These are phyloP conservation scores for Mus spretus DNA, from an alignment of 2,797 vertebrate genomes.

Conservation along the genomic window DNA sequence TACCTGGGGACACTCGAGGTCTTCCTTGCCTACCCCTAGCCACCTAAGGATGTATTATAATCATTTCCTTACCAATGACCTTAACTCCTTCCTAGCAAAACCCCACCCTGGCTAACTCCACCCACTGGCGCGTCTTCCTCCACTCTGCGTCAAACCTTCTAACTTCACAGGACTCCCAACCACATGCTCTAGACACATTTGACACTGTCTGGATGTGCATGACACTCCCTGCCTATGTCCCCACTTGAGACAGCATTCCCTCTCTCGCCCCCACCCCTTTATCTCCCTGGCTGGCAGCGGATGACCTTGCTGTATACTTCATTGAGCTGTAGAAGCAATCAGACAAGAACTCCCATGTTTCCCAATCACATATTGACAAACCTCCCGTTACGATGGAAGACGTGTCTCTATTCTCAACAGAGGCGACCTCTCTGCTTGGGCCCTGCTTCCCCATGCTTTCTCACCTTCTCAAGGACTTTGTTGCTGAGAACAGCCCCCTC, in stretches of 20 bases:
- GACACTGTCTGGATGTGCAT: neutral
- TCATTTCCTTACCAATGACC: neutral
- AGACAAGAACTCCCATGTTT: slow-evolving; percentile 65
- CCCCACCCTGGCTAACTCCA: neutral
- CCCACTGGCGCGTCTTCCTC: neutral
- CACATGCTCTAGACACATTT: neutral
- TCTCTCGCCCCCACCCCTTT: neutral
- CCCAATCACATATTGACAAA: slow-evolving; percentile 70
- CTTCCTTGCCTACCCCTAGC: neutral
- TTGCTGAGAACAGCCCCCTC: slow-evolving; percentile 66
- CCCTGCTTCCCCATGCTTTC: neutral
- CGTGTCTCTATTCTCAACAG: slow-evolving; percentile 66
- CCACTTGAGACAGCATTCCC: neutral
- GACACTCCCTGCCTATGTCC: neutral
- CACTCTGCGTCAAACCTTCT: neutral
- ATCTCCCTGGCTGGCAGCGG: neutral
- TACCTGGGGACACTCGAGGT: neutral
- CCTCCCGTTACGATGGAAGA: slow-evolving; percentile 53
- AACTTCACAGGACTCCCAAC: neutral
- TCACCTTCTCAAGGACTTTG: slow-evolving; percentile 79
- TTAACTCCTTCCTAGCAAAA: neutral
- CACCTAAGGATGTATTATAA: neutral
- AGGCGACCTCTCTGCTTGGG: neutral
- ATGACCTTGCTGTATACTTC: slow-evolving; percentile 72
- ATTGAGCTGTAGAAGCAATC: slow-evolving; percentile 66